Conservation (phyloP, 2,888 invertebrate species). For the Nysson spinosus region DNA sequence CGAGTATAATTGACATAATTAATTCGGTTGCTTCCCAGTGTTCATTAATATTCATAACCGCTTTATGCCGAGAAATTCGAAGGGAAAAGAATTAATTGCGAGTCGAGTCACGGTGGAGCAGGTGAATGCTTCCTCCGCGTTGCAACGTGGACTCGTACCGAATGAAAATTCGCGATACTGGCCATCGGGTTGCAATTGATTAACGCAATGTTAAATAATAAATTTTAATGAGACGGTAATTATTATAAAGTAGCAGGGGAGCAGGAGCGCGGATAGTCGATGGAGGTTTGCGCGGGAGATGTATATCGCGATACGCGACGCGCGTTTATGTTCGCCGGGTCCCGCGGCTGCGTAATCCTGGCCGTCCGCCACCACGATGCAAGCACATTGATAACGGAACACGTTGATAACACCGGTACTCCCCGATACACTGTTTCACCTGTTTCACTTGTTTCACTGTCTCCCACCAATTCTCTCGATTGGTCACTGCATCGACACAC, state of each 20-base stretch:
- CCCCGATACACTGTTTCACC: constrained; percentile 3
- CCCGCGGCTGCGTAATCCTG: constrained; percentile 71
- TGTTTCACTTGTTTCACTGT: not conserved
- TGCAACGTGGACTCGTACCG: constrained; percentile 31
- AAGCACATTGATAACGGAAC: constrained; percentile 51
- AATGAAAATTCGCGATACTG: constrained; percentile 36
- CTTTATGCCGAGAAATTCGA: too few species aligned
- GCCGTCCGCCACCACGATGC: constrained; percentile 54
- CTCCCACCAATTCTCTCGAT: constrained; percentile 1
- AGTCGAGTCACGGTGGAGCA: not conserved
- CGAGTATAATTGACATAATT: too few species aligned
- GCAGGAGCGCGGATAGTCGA: constrained; percentile 66
- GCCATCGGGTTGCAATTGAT: constrained; percentile 67
- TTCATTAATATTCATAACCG: constrained; percentile 55
- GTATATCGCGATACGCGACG: constrained; percentile 16
- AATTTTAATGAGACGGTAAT: constrained; percentile 77
- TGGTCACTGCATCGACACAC: constrained; percentile 28
- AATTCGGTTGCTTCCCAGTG: not conserved
- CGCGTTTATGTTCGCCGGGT: constrained; percentile 72
- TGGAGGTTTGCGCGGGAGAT: constrained; percentile 59
- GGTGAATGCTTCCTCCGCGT: constrained; percentile 18
- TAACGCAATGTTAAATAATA: constrained; percentile 76
- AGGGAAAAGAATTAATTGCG: too few species aligned
- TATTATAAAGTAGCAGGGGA: constrained; percentile 76
- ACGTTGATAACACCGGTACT: constrained; percentile 49